phyloP scores from a whole-genome alignment of 2,888 invertebrate genomes.

The Odontocerum albicorne region DNA sequence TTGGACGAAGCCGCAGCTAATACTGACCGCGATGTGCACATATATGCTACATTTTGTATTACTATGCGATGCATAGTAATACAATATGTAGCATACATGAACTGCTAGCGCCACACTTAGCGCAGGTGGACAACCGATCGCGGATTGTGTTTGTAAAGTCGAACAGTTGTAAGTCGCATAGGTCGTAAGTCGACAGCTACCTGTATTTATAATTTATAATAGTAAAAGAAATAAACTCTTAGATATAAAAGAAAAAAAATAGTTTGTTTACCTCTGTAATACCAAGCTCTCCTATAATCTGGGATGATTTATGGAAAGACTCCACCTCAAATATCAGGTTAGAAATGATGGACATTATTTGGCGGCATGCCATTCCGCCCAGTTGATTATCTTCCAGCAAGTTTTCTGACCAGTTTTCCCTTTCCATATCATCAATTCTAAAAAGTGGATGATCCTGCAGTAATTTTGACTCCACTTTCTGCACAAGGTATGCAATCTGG shows the following conservation, averaged over 20 bases:
- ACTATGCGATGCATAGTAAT: no score
- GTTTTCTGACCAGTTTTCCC: constrained; percentile 8
- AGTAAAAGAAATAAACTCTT: constrained; percentile 23
- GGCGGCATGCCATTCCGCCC: not conserved
- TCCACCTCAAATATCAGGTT: constrained; percentile 5
- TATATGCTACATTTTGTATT: no score
- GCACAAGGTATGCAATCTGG: constrained; percentile 9
- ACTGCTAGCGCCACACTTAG: no score
- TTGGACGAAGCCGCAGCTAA: no score
- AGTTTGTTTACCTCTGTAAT: constrained; percentile 12
- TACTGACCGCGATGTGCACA: no score
- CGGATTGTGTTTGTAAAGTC: no score
- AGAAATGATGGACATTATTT: constrained; percentile 7
- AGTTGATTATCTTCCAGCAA: constrained; percentile 19
- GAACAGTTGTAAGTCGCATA: no score
- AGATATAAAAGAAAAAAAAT: not conserved
- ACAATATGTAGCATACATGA: no score
- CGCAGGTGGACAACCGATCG: no score
- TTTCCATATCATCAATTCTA: not conserved
- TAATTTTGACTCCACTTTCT: constrained; percentile 4
- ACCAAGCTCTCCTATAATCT: constrained; percentile 2
- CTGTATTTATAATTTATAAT: constrained; percentile 30
- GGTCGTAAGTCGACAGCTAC: no score
- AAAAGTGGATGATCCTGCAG: constrained; percentile 13
- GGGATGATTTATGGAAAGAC: not conserved